phyloP scores from a whole-genome alignment of 2,797 vertebrate genomes.

The Notolabrus celidotus region DNA sequence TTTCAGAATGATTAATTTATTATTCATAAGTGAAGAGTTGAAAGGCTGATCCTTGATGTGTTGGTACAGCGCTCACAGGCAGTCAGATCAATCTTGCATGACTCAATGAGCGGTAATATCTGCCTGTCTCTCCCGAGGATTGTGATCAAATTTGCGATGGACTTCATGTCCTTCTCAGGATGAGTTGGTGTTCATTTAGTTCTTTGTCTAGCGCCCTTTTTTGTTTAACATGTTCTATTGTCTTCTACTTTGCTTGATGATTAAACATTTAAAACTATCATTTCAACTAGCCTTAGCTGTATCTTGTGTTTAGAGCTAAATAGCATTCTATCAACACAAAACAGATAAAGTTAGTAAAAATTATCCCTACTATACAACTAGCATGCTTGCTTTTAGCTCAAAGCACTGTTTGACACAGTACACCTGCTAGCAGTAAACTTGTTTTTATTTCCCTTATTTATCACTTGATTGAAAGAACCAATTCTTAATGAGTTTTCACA shows the following conservation, averaged over 20 bases:
- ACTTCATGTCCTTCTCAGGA: neutral
- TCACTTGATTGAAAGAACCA: too few species aligned
- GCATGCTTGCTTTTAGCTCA: too few species aligned
- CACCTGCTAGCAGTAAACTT: too few species aligned
- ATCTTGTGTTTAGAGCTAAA: neutral
- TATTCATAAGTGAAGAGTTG: slow-evolving; percentile 34
- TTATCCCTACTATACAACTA: too few species aligned
- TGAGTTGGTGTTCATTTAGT: neutral
- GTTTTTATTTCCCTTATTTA: too few species aligned
- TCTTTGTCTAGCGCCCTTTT: neutral
- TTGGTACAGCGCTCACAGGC: neutral
- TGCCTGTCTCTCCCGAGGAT: neutral
- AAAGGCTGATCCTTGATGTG: slow-evolving; percentile 30
- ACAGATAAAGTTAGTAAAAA: neutral
- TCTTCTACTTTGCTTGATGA: neutral
- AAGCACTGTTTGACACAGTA: too few species aligned
- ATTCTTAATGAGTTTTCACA: too few species aligned
- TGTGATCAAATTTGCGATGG: neutral
- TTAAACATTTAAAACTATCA: neutral
- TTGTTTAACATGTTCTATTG: neutral
- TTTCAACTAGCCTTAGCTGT: too few species aligned
- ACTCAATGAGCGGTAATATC: slow-evolving; percentile 18
- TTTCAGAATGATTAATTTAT: slow-evolving; percentile 11
- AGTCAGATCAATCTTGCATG: slow-evolving; percentile 17
- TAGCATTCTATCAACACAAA: neutral